Conservation (phyloP, 2,888 invertebrate species). For the Phytoseiulus persimilis region DNA sequence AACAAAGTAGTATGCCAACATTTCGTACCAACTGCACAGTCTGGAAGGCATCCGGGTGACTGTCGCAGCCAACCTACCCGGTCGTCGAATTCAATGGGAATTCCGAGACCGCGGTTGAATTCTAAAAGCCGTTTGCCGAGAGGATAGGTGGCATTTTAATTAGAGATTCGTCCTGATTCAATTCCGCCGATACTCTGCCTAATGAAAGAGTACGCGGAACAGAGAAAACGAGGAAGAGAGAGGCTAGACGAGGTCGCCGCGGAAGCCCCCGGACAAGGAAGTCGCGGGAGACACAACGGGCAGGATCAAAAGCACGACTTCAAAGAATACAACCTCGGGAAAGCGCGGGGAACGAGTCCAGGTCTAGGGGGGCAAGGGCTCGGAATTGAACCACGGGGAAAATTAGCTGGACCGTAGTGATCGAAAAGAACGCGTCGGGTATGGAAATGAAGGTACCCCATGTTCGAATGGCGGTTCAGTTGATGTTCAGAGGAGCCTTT, state of each 20-base stretch:
- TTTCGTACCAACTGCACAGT: neutral
- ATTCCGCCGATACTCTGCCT: neutral
- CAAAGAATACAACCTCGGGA: neutral
- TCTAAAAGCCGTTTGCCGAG: neutral
- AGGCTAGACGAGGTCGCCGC: neutral
- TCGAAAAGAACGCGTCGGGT: too few relatives aligned
- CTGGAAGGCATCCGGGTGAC: neutral
- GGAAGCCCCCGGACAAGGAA: neutral
- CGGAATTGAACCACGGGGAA: too few relatives aligned
- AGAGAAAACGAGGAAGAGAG: neutral
- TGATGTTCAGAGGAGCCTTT: too few relatives aligned
- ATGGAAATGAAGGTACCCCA: too few relatives aligned
- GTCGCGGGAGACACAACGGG: neutral
- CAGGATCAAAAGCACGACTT: neutral
- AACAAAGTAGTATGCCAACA: neutral
- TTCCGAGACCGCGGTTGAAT: neutral
- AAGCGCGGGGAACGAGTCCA: neutral
- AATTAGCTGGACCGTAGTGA: too few relatives aligned
- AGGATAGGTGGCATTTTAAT: neutral
- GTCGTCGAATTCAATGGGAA: neutral
- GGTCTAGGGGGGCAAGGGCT: neutral
- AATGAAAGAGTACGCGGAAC: neutral
- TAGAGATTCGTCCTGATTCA: neutral
- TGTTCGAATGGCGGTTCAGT: too few relatives aligned
- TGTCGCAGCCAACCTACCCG: neutral